Percentiles rank a stretch among this genome's conserved stretches.
Conservation (phyloP, 2,888 invertebrate species). For the Drosophila rellima region DNA sequence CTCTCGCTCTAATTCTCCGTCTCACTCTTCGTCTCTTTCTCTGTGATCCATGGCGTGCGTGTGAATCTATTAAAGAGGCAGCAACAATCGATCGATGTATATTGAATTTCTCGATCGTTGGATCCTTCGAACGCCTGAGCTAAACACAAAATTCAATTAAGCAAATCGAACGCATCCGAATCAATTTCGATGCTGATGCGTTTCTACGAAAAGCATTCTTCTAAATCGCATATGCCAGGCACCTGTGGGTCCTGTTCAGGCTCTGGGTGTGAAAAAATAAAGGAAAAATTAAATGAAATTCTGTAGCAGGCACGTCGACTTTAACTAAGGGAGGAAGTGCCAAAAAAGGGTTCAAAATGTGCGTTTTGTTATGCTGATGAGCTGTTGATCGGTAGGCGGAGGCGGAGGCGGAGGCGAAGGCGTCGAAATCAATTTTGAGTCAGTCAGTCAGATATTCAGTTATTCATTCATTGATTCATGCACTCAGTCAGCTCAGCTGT, state of each 20-base stretch:
- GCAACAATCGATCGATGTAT: conserved; percentile 32
- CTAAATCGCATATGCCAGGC: conserved; percentile 46
- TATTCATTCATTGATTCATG: conserved; percentile 19
- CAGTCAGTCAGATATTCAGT: conserved; percentile 30
- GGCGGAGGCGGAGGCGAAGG: conserved; percentile 52
- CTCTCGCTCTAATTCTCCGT: neutral
- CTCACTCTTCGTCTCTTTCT: neutral
- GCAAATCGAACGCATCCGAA: conserved; percentile 74
- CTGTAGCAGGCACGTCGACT: conserved; percentile 41
- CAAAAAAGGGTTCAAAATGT: conserved; percentile 53
- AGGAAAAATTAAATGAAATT: conserved; percentile 42
- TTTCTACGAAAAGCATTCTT: conserved; percentile 69
- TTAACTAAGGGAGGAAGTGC: conserved; percentile 47
- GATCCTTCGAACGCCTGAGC: conserved; percentile 17
- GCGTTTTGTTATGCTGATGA: conserved; percentile 74
- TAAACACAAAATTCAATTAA: conserved; percentile 73
- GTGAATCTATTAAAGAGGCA: conserved; percentile 72
- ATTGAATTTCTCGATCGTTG: conserved; percentile 20
- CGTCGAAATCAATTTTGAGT: conserved; percentile 70
- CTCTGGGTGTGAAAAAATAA: conserved; percentile 60
- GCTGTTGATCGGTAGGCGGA: conserved; percentile 34
- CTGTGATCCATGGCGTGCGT: conserved; percentile 56
- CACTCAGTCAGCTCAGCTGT: conserved; percentile 24
- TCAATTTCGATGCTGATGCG: conserved; percentile 63
- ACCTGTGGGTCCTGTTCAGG: conserved; percentile 46